Conservation (phyloP, 2,888 invertebrate genomes). For the Rhorus exstirpatorius region DNA sequence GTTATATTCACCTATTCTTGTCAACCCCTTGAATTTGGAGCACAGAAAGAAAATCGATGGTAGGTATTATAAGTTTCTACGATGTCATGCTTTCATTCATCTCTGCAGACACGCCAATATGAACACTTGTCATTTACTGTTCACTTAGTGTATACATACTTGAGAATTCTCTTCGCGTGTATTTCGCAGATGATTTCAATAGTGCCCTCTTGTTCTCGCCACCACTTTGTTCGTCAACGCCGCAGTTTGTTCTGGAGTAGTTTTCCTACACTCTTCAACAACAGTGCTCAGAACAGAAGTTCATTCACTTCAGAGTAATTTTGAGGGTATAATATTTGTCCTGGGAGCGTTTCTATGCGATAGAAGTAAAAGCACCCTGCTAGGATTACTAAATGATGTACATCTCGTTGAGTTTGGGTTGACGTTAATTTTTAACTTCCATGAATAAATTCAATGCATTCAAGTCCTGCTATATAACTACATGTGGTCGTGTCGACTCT, state of each 20-base stretch:
- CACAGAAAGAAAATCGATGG: conserved; percentile 16
- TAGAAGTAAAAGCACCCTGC: no score
- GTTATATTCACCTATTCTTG: conserved; percentile 9
- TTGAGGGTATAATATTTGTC: conserved; percentile 22
- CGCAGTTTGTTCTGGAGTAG: conserved; percentile 61
- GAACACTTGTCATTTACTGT: conserved; percentile 23
- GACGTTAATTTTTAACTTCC: no score
- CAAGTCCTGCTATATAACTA: no score
- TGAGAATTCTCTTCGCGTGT: conserved; percentile 12
- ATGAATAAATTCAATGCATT: no score
- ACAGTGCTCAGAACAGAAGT: conserved; percentile 10
- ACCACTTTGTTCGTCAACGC: conserved; percentile 54
- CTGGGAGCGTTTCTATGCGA: conserved; percentile 6
- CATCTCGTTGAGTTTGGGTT: no score
- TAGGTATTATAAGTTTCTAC: not conserved
- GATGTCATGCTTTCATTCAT: conserved; percentile 3
- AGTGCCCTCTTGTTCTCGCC: conserved; percentile 17
- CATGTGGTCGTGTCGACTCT: no score
- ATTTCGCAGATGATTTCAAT: conserved; percentile 44
- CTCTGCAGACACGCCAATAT: conserved; percentile 9
- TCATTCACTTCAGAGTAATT: conserved; percentile 45
- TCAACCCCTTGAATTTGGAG: not conserved
- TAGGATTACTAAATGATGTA: no score
- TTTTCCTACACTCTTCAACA: conserved; percentile 2
- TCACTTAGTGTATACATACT: conserved; percentile 20